Base-by-base conservation (phyloP, 2,888 invertebrate species). In the Smittia sp. region DNA sequence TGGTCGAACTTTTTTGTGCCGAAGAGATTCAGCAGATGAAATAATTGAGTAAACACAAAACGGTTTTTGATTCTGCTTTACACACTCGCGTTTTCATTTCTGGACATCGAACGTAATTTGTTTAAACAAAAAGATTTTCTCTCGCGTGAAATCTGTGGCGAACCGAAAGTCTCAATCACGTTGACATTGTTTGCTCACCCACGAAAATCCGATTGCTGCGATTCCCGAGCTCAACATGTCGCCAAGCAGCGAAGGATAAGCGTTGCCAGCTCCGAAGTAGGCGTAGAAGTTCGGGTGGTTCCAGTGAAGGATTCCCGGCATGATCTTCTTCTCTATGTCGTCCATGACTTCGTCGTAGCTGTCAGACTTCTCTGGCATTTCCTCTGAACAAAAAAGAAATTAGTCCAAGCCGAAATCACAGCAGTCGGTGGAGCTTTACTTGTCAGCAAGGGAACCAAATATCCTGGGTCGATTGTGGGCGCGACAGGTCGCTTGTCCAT, bases 251-350 rank as follows among this genome's bases (percentile, higher is more conserved):
- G 94, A 94, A 6, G 96, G 95, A 81, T 89, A 96, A 0, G 94
- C 93, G 82, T 94, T 94, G 62, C 94, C 95, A 7, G 94, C 90
- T 1, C 96, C 96, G 80, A 96, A 96, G 81, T 96, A 96, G 7
- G 96, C 96, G 80, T 95, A 94, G 81, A 96, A 96, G 76, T 92
- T 85, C 0, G 95, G 94, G 85, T 95, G 95, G 81, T 95, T 94
- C 95, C 96, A 96, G 79, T 96, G 92, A 0, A 94, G 93, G 73
- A 92, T 88, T 74, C 92, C 92, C 0, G 90, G 90, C 90, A 92
- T 90, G 70, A 92, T 91, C 79, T 90, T 90, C 24, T 85, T 83
- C 78, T 93, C 91, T 20, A 93, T 88, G 79, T 94, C 93, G 62
- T 84, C 84, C 86, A 94, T 89, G 76, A 94, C 91, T 75, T 85